These are phyloP conservation scores for Macrosoma leucophasiata DNA, from an alignment of 2,888 invertebrate genomes.

Conservation along the genomic window DNA sequence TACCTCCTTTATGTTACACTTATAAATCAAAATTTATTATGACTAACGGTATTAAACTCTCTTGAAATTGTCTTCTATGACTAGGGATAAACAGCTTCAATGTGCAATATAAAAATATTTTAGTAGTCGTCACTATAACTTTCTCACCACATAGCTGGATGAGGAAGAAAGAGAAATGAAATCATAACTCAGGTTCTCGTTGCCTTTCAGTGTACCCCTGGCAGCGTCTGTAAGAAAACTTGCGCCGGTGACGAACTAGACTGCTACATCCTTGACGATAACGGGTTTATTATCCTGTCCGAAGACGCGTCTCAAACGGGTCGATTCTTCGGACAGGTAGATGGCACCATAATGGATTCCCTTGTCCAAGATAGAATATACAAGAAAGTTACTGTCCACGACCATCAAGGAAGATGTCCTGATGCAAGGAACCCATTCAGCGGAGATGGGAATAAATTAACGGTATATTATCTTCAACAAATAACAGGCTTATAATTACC, in stretches of 20 bases:
- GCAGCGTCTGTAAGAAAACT: constrained; percentile 84
- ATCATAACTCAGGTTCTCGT: too few relatives aligned
- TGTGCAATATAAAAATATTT: too few relatives aligned
- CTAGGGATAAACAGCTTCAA: too few relatives aligned
- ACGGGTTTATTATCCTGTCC: constrained; percentile 94
- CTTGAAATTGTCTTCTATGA: too few relatives aligned
- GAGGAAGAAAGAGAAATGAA: too few relatives aligned
- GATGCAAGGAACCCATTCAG: constrained; percentile 80
- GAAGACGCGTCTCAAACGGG: constrained; percentile 92
- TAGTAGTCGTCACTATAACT: too few relatives aligned
- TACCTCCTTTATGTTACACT: too few relatives aligned
- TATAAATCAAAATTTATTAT: too few relatives aligned
- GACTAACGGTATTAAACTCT: too few relatives aligned
- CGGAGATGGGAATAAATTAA: constrained; percentile 56
- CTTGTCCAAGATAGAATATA: constrained; percentile 93
- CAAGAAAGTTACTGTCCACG: constrained; percentile 89
- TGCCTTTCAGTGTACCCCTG: constrained; percentile 81
- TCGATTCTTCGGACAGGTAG: constrained; percentile 94
- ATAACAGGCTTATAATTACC: too few relatives aligned
- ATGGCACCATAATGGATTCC: constrained; percentile 95
- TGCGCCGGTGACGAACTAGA: constrained; percentile 92
- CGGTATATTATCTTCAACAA: too few relatives aligned
- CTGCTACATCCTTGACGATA: constrained; percentile 95
- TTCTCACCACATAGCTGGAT: too few relatives aligned
- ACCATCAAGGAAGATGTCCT: constrained; percentile 92